Evolutionary conservation across 2,888 invertebrate genomes (phyloP).

Genomic region (Pantelozetes paolii): DNA sequence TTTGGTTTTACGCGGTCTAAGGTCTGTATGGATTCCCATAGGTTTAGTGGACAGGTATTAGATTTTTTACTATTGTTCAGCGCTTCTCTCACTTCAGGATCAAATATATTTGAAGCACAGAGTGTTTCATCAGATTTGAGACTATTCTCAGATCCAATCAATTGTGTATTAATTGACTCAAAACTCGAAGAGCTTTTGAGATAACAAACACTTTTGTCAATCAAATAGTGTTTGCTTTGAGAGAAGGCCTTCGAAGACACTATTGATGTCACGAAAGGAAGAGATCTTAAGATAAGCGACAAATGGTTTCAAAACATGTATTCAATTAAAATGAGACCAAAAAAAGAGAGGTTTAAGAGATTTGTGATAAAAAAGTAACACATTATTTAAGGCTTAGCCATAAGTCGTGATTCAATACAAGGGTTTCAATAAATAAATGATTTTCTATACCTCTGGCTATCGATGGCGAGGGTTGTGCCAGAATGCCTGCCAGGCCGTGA

Average conservation of each 20-base stretch:
- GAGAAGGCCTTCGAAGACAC: background rate
- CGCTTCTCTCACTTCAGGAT: background rate
- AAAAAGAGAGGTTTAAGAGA: background rate
- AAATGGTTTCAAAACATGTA: background rate
- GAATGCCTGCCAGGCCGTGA: conserved; percentile 86
- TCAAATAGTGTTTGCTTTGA: background rate
- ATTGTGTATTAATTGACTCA: background rate
- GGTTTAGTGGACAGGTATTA: background rate
- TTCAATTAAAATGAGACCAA: background rate
- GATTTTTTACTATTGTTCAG: background rate
- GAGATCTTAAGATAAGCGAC: background rate
- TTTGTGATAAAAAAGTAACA: background rate
- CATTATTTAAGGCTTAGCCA: background rate
- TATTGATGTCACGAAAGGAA: background rate
- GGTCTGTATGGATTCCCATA: conserved; percentile 41
- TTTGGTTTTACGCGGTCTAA: conserved; percentile 32
- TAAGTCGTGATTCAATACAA: background rate
- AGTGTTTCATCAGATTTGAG: background rate
- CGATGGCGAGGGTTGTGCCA: conserved; percentile 83
- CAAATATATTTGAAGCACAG: conserved; percentile 18
- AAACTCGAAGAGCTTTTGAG: background rate
- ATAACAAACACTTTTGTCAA: background rate
- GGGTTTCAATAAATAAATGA: background rate
- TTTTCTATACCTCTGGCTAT: conserved; percentile 64
- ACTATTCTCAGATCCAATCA: background rate